Conservation (phyloP, 2,797 vertebrate genomes). For the Rhabdophis nuchalis region DNA sequence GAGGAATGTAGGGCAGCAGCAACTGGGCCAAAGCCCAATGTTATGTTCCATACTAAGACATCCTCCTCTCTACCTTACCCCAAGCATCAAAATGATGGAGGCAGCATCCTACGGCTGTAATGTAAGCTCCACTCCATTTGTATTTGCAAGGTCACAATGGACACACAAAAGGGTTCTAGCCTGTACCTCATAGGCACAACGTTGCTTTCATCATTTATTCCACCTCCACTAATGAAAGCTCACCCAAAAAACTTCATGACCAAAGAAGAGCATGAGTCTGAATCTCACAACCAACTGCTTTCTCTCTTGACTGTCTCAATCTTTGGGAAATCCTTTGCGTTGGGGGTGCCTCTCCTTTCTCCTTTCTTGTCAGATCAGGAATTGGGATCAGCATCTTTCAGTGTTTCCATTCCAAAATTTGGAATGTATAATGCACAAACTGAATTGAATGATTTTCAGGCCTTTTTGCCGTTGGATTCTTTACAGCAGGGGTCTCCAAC, state of each 20-base stretch:
- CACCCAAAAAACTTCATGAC: neutral
- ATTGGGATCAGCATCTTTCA: neutral
- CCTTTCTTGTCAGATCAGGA: neutral
- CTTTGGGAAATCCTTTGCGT: neutral
- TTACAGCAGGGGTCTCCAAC: too few species aligned
- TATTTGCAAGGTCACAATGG: neutral
- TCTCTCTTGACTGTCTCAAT: neutral
- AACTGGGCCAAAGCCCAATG: neutral
- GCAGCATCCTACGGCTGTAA: neutral
- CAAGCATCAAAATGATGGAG: neutral
- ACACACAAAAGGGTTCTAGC: neutral
- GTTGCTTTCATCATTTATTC: neutral
- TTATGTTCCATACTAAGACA: neutral
- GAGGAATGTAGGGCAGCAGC: neutral
- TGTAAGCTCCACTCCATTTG: neutral
- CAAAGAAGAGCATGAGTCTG: neutral
- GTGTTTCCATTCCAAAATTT: neutral
- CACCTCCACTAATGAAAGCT: neutral
- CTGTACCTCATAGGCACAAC: neutral
- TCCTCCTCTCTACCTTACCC: neutral
- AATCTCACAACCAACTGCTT: neutral
- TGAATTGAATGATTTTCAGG: neutral
- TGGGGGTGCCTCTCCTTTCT: neutral
- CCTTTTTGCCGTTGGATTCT: neutral
- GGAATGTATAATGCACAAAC: neutral